Base-by-base conservation (phyloP, 2,797 vertebrate genomes). In the Ctenochaetus hawaiiensis region DNA sequence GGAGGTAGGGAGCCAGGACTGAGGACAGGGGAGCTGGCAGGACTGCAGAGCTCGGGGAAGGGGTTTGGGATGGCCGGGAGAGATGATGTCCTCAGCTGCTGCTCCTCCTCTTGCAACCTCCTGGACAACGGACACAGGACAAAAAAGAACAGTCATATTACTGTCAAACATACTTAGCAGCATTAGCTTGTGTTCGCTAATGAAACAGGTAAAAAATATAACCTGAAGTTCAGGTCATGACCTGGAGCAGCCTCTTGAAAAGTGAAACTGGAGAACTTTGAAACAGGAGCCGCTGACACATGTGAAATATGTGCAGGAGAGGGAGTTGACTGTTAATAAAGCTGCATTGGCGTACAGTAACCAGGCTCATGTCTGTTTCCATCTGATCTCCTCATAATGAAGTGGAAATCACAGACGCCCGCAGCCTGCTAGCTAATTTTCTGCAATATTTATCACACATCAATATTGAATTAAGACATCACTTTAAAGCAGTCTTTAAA, bases 1-100 rank as follows among this genome's bases (percentile, higher is more conserved):
- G 96, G 96, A 92, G 97, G 97, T 77, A 99, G 93, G 72, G 98
- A 98, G 72, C 97, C 96, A 0, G 97, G 94, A 45, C 95, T 92
- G 78, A 96, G 95, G 14, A 96, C 96, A 45, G 98, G 96, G 63
- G 97, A 97, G 86, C 95, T 94, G 10, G 96, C 95, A 0, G 96
- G 96, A 66, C 97, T 97, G 75, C 97, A 97, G 66, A 99, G 96
- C 91, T 99, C 98, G 0, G 98, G 98, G 85, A 99, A 99, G 0
- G 98, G 98, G 87, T 99, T 99, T 23, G 98, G 98, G 88, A 99
- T 99, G 89, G 98, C 97, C 0, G 98, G 98, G 91, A 99, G 95
- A 61, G 98, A 99, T 0, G 97, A 98, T 0, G 98, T 98, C 87
- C 96, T 94, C 60, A 97, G 94, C 58, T 99, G 97, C 90, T 97